Evolutionary conservation across 1,140 invertebrate genomes (phyloP), one percentile per base, ranked within the genome.

Genomic region (Saccostrea echinata): DNA sequence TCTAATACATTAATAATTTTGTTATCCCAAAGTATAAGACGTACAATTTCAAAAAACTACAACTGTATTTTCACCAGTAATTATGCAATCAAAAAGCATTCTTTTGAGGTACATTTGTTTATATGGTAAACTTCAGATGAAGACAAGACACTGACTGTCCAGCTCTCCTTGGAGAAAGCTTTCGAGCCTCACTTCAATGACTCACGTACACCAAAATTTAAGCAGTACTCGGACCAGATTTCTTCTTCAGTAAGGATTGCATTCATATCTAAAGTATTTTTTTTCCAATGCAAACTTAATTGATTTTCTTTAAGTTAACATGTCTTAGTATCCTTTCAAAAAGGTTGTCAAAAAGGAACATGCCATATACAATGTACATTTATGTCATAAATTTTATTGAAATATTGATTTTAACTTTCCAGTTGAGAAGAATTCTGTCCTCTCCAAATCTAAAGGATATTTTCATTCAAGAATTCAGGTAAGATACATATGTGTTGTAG

Each of bases 141-240:
- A 3, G 57, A 64, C 57, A 76, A 76, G 27, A 76, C 68, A 30
- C 27, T 76, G 68, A 30, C 30, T 11, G 27, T 76, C 16, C 27
- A 76, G 68, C 18, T 76, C 8, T 76, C 68, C 3, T 76, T 76
- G 68, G 68, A 76, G 68, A 76, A 16, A 16, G 18, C 24, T 33
- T 76, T 76, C 27, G 68, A 76, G 11, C 27, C 68, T 16, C 8
- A 24, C 30, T 33, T 33, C 68, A 76, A 30, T 76, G 68, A 76
- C 68, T 76, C 68, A 12, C 68, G 27, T 30, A 76, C 13, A 8
- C 12, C 18, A 13, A 16, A 27, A 76, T 76, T 76, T 18, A 76
- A 76, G 27, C 24, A 35, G 18, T 76, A 76, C 27, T 76, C 68
- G 11, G 68, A 76, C 68, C 24, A 76, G 68, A 76, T 76, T 33